Evolutionary conservation across 2,888 invertebrate genomes (phyloP), one percentile per base, ranked within the genome.

Genomic region (Iselma pallidipennis): DNA sequence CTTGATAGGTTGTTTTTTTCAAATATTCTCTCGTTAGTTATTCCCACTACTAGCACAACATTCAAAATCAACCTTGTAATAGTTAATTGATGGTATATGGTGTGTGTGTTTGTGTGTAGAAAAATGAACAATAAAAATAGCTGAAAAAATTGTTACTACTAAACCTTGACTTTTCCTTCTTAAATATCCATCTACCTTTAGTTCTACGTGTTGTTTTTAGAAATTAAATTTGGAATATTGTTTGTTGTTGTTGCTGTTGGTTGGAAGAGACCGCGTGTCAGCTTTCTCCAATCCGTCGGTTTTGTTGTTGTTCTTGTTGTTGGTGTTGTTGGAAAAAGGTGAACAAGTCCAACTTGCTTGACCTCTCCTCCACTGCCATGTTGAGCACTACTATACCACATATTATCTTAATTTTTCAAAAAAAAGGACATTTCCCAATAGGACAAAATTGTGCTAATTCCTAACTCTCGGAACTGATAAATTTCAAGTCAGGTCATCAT

Each of bases 341-440:
- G 74, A 76, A 75, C 76, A 72, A 73, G 72, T 74, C 71, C 73
- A 59, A 71, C 71, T 74, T 66, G 71, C 71, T 73, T 75, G 75
- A 75, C 75, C 74, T 75, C 73, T 71, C 73, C 73, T 71, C 72
- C 72, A 74, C 70, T 72, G 73, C 72, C 70, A 73, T 71, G 68
- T 66, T 71, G 67, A 66, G 68, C 70, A 69, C 70, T 69, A 69
- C 68, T 65, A 67, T 68, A 67, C 70, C 63, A 63, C 63, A 63
- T 62, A 66, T 68, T 68, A 63, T 61, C 63, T 63, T 61, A 65
- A 65, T 67, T 69, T 66, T 58, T 59, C 60, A 58, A 31, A 31
- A 31, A 31, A n/a, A n/a, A n/a, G n/a, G n/a, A n/a, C n/a, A n/a
- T n/a, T n/a, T n/a, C n/a, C n/a, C n/a, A n/a, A n/a, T n/a, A n/a